Conservation (phyloP, 1,140 invertebrate genomes). For the Ooceraea biroi region DNA sequence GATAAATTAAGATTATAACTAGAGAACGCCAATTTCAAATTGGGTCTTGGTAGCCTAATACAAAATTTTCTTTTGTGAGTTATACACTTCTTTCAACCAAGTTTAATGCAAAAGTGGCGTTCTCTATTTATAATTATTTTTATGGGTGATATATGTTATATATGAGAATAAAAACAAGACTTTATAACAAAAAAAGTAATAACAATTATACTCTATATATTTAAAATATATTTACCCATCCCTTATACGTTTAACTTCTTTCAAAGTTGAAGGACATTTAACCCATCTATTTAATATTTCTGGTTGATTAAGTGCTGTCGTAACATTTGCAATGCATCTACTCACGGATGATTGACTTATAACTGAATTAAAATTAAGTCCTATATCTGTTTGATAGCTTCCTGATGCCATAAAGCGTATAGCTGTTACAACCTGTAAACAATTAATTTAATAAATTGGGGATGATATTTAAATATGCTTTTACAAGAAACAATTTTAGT, state of each 20-base stretch:
- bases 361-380: not conserved
- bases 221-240: not conserved
- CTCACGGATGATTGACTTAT: not conserved
- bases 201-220: no score
- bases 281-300: not conserved
- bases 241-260: not conserved
- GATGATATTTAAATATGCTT: not conserved
- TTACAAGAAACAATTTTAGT: not conserved
- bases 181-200: no score
- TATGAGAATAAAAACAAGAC: no score
- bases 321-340: not conserved
- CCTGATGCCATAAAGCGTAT: constrained; percentile 5
- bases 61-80: no score
- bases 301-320: not conserved
- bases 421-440: constrained; percentile 8
- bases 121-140: no score
- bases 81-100: no score
- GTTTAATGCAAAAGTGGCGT: no score
- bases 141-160: no score
- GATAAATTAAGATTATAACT: no score
- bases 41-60: no score
- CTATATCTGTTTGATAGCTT: not conserved
- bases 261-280: not conserved
- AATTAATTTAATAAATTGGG: constrained; percentile 1
- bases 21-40: no score